Evolutionary conservation across 2,113 vertebrate species (phyloP).

Genomic region (Mellivora capensis): DNA sequence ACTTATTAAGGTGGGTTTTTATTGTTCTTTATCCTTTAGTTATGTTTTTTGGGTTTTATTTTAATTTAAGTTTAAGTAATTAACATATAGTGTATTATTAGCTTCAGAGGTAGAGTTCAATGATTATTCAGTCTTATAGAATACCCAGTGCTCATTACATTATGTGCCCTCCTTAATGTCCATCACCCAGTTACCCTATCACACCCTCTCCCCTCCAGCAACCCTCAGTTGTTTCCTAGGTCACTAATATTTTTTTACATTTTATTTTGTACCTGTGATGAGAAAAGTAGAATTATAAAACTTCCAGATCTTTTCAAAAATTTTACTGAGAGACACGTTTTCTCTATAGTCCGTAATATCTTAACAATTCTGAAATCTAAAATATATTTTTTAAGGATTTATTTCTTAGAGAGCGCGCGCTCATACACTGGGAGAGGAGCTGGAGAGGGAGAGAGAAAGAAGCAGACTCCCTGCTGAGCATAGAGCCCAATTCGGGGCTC

Average conservation of each 20-base stretch:
- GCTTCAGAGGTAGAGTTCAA: background rate
- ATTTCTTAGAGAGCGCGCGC: background rate
- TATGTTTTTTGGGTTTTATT: background rate
- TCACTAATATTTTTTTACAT: background rate
- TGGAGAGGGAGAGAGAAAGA: background rate
- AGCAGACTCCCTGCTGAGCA: background rate
- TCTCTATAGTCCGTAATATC: background rate
- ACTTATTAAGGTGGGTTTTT: background rate
- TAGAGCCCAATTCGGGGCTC: background rate
- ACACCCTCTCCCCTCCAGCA: background rate
- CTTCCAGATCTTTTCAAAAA: background rate
- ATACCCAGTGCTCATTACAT: background rate
- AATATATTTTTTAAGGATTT: background rate
- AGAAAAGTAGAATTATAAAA: conserved; percentile 35
- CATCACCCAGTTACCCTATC: background rate
- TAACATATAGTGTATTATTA: background rate
- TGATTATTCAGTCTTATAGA: background rate
- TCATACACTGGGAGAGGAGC: background rate
- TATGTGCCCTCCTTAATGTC: background rate
- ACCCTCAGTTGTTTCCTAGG: background rate
- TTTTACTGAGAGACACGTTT: background rate
- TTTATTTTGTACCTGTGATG: background rate
- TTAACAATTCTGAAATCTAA: conserved; percentile 11
- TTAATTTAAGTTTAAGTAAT: background rate
- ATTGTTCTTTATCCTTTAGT: background rate